Base-by-base conservation (phyloP, 2,888 invertebrate genomes). In the Caenorhabditis sp. region DNA sequence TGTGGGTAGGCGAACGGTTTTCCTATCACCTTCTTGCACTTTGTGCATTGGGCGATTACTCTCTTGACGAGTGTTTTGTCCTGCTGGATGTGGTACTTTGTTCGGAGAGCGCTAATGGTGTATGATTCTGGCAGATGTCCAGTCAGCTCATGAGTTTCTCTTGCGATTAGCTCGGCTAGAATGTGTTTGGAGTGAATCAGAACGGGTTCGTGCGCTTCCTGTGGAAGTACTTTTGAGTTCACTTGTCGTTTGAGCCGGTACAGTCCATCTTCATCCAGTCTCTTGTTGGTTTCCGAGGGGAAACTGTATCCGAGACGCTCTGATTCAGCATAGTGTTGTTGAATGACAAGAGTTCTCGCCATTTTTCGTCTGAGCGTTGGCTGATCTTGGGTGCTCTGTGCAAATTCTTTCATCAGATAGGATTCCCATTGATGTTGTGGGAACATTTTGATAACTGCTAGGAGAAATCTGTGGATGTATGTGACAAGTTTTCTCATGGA, bases 151-250 rank as follows among this genome's bases (percentile, higher is more conserved):
- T 44, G 44, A 16, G 44, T 44, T 10, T 44, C 44, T n/a, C n/a
- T n/a, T n/a, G n/a, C n/a, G n/a, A n/a, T n/a, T n/a, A n/a, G n/a
- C n/a, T n/a, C n/a, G n/a, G n/a, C n/a, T n/a, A n/a, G n/a, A n/a
- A n/a, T n/a, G n/a, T n/a, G n/a, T n/a, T n/a, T n/a, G n/a, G n/a
- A 3, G 12, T 44, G 44, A 10, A 44, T 44, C 6, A 44, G 10
- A 14, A 44, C 14, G 3, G 44, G 44, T 44, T 10, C 16, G 12
- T 44, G 44, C 2, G 49, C 90, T 10, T 5, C 63, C 24, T 10
- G 86, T 54, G 24, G 89, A 69, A 12, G 89, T 64, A 58, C 28
- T 10, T 28, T 28, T 2, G 58, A 58, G 7, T 58, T 24, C 8
- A n/a, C n/a, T n/a, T n/a, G n/a, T n/a, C n/a, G n/a, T n/a, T n/a